Evolutionary conservation across 2,888 invertebrate genomes (phyloP), one percentile per base, ranked within the genome.

Genomic region (Caenorhabditis auriculariae): DNA sequence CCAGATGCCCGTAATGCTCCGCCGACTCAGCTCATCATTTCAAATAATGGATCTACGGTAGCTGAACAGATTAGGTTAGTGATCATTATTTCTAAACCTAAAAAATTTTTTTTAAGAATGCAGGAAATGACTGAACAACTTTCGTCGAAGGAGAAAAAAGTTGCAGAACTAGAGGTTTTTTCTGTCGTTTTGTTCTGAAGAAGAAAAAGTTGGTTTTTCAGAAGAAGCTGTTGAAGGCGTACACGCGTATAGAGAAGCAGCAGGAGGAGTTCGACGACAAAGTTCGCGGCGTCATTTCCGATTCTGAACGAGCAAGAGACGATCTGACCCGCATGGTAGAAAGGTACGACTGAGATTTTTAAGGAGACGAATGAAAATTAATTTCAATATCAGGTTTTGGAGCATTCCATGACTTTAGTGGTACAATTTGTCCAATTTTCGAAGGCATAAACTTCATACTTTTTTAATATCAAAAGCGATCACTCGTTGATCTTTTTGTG

Each of bases 81-180:
- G n/a, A n/a, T n/a, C n/a, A n/a, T n/a, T n/a, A n/a, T n/a, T n/a
- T n/a, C n/a, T n/a, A n/a, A n/a, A n/a, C n/a, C n/a, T n/a, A n/a
- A n/a, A n/a, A n/a, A n/a, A n/a, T n/a, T n/a, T n/a, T n/a, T n/a
- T n/a, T n/a, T n/a, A n/a, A n/a, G n/a, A n/a, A n/a, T 62, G n/a
- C 62, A 62, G 28, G 57, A 59, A 7, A 51, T 63, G 51, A 63
- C 42, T 19, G 58, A 59, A 12, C 54, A 59, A 28, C 27, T 63
- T 43, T 44, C 46, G 21, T 38, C 17, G 3, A 63, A 63, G 42
- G 55, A 63, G 4, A 39, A 45, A 7, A 58, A 63, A 35, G 55
- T 63, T 2, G 41, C 58, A 12, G 27, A 49, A 5, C 38, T 63
- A 0, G 63, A 63, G 29, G 46, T 48, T 23, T 7, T n/a, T n/a